A percentile compares a stretch with the other conserved stretches of the same genome.
phyloP scores from a whole-genome alignment of 1,140 invertebrate species.

The Drosophila carrolli region DNA sequence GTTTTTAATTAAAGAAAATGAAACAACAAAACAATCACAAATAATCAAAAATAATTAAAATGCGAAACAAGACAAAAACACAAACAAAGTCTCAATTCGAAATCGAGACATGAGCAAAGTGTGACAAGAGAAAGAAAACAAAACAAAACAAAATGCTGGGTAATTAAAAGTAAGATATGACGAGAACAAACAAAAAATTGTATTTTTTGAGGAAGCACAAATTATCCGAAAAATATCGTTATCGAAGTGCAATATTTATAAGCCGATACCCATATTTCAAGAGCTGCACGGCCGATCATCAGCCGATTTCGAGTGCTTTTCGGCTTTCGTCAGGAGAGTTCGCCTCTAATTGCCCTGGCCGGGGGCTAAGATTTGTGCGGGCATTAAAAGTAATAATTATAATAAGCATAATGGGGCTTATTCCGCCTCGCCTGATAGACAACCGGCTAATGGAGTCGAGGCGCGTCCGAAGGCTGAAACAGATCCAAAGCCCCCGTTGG shows the following conservation, averaged over 20 bases:
- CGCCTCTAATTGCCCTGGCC: slow-evolving; percentile 37
- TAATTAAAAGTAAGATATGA: slow-evolving; percentile 56
- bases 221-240: slow-evolving; percentile 23
- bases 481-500: slow-evolving; percentile 37
- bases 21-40: slow-evolving; percentile 49
- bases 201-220: slow-evolving; percentile 48
- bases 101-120: slow-evolving; percentile 35
- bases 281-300: slow-evolving; percentile 2
- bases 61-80: slow-evolving; percentile 35
- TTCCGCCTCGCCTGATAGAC: slow-evolving; percentile 25
- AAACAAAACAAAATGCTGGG: slow-evolving; percentile 45
- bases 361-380: slow-evolving; percentile 33
- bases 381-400: slow-evolving; percentile 44
- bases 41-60: slow-evolving; percentile 51
- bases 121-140: slow-evolving; percentile 24
- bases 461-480: slow-evolving; percentile 40
- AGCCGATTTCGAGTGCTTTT: slow-evolving; percentile 11
- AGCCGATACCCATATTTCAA: slow-evolving; percentile 18
- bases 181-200: slow-evolving; percentile 38
- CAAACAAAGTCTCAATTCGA: slow-evolving; percentile 23
- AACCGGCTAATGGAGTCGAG: slow-evolving; percentile 41
- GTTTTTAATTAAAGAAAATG: slow-evolving; percentile 55
- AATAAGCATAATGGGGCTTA: slow-evolving; percentile 46
- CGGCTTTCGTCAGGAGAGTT: slow-evolving; percentile 6
- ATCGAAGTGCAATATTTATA: slow-evolving; percentile 15